phyloP scores from a whole-genome alignment of 2,113 vertebrate genomes.

The Apodemus sylvaticus region DNA sequence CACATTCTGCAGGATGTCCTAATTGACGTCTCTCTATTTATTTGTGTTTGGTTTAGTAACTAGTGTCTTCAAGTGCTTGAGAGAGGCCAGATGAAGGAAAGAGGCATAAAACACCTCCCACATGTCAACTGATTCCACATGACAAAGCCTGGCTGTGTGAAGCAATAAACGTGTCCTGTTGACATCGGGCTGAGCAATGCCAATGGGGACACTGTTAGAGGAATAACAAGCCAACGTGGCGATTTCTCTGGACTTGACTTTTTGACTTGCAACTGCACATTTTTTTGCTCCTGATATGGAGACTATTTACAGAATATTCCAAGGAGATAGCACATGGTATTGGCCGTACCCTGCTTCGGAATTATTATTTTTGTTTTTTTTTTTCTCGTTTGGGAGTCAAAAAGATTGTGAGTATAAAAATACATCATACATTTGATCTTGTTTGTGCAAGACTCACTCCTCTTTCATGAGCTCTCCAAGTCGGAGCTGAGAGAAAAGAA shows the following conservation, averaged over 20 bases:
- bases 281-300: slow-evolving; percentile 57
- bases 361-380: slow-evolving; percentile 20
- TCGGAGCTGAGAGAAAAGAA: background rate
- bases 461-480: slow-evolving; percentile 19
- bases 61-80: slow-evolving; percentile 58
- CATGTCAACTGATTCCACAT: slow-evolving; percentile 68
- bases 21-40: background rate
- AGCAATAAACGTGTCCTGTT: slow-evolving; percentile 51
- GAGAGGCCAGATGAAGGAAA: slow-evolving; percentile 72
- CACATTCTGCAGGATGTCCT: background rate
- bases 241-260: slow-evolving; percentile 28
- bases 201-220: slow-evolving; percentile 23
- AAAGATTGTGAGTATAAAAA: slow-evolving; percentile 65
- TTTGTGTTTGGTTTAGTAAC: slow-evolving; percentile 25
- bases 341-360: slow-evolving; percentile 50
- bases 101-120: slow-evolving; percentile 50
- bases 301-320: slow-evolving; percentile 29
- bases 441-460: slow-evolving; percentile 55
- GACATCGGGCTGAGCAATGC: slow-evolving; percentile 22
- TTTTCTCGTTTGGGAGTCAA: slow-evolving; percentile 29
- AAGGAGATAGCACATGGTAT: background rate
- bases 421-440: slow-evolving; percentile 62
- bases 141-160: slow-evolving; percentile 58
- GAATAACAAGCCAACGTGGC: slow-evolving; percentile 41
- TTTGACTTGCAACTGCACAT: slow-evolving; percentile 39